These are phyloP conservation scores for Anguilla obscura DNA, from an alignment of 2,797 vertebrate species.

Conservation along the genomic window DNA sequence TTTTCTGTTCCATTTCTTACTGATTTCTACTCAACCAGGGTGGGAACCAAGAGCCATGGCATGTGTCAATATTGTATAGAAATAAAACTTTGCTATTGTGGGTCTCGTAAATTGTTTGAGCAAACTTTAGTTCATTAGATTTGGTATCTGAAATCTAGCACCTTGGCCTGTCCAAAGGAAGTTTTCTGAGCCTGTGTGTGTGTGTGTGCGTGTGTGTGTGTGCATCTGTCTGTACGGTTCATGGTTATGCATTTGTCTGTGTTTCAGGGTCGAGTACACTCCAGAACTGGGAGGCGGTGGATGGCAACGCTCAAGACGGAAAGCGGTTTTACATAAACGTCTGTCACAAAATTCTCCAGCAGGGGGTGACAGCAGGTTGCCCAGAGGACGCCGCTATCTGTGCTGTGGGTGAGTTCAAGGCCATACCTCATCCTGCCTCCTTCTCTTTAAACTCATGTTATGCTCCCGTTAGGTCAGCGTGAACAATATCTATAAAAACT, in stretches of 20 bases:
- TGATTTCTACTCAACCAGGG: background rate
- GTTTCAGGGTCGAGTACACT: constrained; percentile 66
- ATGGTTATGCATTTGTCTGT: background rate
- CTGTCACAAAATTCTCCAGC: constrained; percentile 82
- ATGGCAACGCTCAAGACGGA: constrained; percentile 63
- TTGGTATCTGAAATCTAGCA: background rate
- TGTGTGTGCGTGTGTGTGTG: background rate
- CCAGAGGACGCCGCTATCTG: constrained; percentile 80
- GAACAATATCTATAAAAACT: background rate
- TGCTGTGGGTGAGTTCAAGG: constrained; percentile 78
- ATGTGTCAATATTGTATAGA: background rate
- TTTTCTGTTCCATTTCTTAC: background rate
- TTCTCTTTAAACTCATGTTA: background rate
- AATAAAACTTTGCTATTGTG: background rate
- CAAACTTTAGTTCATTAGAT: background rate
- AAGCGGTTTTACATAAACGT: constrained; percentile 85
- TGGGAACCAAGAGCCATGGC: too few relatives aligned
- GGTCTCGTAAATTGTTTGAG: too few relatives aligned
- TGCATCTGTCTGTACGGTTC: too few relatives aligned
- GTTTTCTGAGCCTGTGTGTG: background rate
- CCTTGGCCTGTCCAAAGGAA: background rate
- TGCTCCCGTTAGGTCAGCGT: background rate
- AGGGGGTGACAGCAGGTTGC: constrained; percentile 70
- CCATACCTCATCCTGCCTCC: background rate
- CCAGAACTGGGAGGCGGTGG: constrained; percentile 89